Evolutionary conservation across 2,113 vertebrate species (phyloP), one percentile per base, ranked within the genome.

Genomic region (Otus sunia): DNA sequence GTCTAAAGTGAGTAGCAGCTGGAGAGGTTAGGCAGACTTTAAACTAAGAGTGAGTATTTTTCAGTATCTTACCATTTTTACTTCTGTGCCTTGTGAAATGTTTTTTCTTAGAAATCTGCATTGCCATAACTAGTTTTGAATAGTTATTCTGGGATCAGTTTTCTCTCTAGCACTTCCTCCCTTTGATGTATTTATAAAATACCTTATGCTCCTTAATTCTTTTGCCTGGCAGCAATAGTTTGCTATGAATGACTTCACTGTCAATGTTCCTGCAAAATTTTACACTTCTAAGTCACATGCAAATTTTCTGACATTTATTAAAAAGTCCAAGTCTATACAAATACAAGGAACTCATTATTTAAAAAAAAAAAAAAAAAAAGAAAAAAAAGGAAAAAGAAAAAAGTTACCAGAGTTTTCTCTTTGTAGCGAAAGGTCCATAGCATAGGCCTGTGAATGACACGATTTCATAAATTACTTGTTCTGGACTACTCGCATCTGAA

Each of bases 181-280:
- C 12, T 85, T 77, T 39, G 15, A 72, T 87, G 9, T 92, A 94
- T 95, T 97, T 97, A 94, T 91, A 93, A 93, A 93, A 89, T 81
- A 88, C 88, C 72, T 86, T 97, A 94, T 93, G 92, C 52, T 96
- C 63, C 73, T 83, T 86, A 93, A 96, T 92, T 97, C 64, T 94
- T 95, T 80, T 79, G 55, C 55, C 78, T 88, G 60, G 26, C 82
- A 97, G 83, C 52, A 92, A 69, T 64, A 71, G 19, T 87, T 86
- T 56, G 27, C 22, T 74, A 92, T 62, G 85, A 96, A 96, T 83
- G n/a, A 93, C 72, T 94, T 93, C 83, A 78, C 52, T 76, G 76
- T 92, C 64, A 81, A 72, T 67, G 64, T 94, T 95, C 80, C 88
- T 96, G 91, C 39, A 92, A 94, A 76, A 49, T 86, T 97, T 96